Evolutionary conservation across 2,888 invertebrate genomes (phyloP).

Genomic region (Polyploca ridens): DNA sequence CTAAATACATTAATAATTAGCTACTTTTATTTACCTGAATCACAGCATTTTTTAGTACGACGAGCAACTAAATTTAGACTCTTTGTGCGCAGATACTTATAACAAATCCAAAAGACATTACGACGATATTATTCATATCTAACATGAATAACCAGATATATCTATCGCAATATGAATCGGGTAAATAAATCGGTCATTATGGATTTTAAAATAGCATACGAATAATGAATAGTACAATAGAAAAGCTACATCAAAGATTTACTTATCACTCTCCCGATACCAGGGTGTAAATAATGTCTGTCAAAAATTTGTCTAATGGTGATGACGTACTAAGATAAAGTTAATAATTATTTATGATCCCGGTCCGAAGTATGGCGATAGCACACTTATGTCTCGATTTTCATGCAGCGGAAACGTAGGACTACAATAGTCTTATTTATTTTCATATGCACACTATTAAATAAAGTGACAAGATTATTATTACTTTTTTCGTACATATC

Average conservation of each 20-base stretch:
- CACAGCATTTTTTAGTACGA: too few species aligned
- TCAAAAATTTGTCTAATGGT: background rate
- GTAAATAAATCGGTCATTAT: background rate
- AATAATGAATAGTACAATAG: background rate
- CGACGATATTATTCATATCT: background rate
- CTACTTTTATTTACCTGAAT: too few species aligned
- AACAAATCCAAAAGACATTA: background rate
- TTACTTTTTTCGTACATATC: too few species aligned
- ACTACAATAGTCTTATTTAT: background rate
- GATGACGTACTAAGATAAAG: constrained; percentile 3
- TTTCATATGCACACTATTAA: too few species aligned
- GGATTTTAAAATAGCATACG: background rate
- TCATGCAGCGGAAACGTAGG: background rate
- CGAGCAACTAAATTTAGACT: too few species aligned
- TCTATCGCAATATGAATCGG: background rate
- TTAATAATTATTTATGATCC: background rate
- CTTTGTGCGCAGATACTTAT: too few species aligned
- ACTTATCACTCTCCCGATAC: background rate
- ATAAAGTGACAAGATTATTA: too few species aligned
- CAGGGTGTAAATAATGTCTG: background rate
- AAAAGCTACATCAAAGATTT: background rate
- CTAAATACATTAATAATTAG: too few species aligned
- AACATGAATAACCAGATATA: background rate
- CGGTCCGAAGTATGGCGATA: background rate
- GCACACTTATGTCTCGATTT: background rate